Base-by-base conservation (phyloP, 2,888 invertebrate species). In the Hyppa rectilinea region DNA sequence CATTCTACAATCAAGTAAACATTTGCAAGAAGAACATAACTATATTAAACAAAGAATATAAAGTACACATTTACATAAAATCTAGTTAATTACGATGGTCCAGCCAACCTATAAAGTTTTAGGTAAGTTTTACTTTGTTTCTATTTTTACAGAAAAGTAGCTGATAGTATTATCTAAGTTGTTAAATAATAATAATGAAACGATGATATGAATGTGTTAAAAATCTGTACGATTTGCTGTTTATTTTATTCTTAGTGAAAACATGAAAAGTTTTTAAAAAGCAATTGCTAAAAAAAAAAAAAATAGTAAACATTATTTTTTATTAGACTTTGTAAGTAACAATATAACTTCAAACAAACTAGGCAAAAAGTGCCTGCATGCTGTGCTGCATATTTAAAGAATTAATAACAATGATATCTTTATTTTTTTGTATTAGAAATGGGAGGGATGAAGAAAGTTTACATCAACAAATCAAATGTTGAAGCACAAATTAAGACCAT, bases 401-500 rank as follows among this genome's bases (percentile, higher is more conserved):
- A 26, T 2, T 50, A 26, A 50, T 26, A 38, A 10, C 2, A 20
- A 6, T 31, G 9, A 2, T 34, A 29, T 17, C 5, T 29, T 17
- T 5, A 2, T 26, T 49, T 70, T n/a, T 43, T 52, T 43, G 87
- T 88, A n/a, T 63, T 84, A 93, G 93, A 91, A 85, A 66, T 84
- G 50, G 73, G 77, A 7, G 62, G 82, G 4, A 61, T 93, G 14
- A 88, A 88, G 60, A 90, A 92, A 80, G 81, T 93, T 17, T 84
- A 90, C 72, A 85, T 95, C 36, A 90, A 92, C 75, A 93, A 91
- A 85, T 83, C 87, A 47, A 89, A 86, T 81, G 88, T 96, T 43
- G 92, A 95, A 4, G 70, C 75, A n/a, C 93, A 94, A 87, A 90
- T 95, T 20, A 76, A 91, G 29, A 84, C 53, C 26, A 90, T 95